Base-by-base conservation (phyloP, 2,113 vertebrate species). In the Acrocephalus arundinaceus region DNA sequence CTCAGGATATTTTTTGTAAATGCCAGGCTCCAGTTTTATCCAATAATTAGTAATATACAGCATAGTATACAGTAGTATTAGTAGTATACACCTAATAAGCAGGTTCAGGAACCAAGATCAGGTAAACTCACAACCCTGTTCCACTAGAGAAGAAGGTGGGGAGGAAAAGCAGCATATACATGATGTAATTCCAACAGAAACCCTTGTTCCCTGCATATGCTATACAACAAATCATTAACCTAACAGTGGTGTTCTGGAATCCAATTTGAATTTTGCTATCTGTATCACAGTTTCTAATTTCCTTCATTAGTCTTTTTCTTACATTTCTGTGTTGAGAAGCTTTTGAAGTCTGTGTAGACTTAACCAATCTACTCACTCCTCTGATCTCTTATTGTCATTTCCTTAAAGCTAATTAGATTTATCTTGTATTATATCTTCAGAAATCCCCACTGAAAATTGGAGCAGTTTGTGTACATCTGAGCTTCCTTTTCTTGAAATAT, bases 331-430 rank as follows among this genome's bases (percentile, higher is more conserved):
- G 17, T 41, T 49, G 51, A 93, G 54, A 77, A 73, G 24, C 46
- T 80, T 96, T 93, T 93, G 82, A 94, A 86, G 33, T 87, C 35
- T 3, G 0, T 51, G 21, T 66, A 71, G 55, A 61, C 85, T 93
- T 83, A 94, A 67, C 19, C 9, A 74, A 59, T 59, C 51, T 90
- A 4, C 39, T 90, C 13, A n/a, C 4, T 91, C 46, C 59, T 94
- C 67, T 93, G 74, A 80, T 90, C 67, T 85, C 19, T 88, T 58
- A 71, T 48, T 86, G 85, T 77, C 10, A 62, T 79, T 91, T 96
- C 43, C 59, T 80, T 94, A 33, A 39, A 86, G 71, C 28, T 95
- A 90, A 93, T 93, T 94, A 85, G 54, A 35, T 91, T 95, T 87
- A 52, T 87, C 67, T 83, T 87, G 23, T 81, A 35, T 70, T 87